Conservation (phyloP, 2,888 invertebrate species). For the Chironomus riparius region DNA sequence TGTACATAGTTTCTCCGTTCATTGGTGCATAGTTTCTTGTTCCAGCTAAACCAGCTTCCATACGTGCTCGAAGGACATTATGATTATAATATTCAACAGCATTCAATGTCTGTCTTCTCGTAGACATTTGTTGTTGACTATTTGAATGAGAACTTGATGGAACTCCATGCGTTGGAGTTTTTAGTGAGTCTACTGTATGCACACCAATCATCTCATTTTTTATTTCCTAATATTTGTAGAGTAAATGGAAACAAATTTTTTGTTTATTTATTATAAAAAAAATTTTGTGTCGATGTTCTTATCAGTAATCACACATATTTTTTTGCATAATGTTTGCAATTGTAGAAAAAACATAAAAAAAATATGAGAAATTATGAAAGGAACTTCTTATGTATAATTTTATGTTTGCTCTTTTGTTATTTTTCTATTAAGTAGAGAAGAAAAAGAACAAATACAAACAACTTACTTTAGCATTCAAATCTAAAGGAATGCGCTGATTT, state of each 20-base stretch:
- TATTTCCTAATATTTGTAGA: slow-evolving; percentile 15
- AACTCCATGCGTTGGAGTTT: background rate
- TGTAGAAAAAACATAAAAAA: background rate
- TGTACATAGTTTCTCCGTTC: slow-evolving; percentile 48
- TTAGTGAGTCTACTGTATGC: slow-evolving; percentile 29
- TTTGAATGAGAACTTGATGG: background rate
- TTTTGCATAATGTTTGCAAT: too few relatives aligned
- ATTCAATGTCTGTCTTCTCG: slow-evolving; percentile 43
- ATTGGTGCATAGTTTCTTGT: slow-evolving; percentile 32
- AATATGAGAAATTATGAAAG: background rate
- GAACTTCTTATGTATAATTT: background rate
- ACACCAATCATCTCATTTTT: slow-evolving; percentile 32
- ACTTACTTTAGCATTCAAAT: background rate
- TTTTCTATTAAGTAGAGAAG: background rate
- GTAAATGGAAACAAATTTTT: background rate
- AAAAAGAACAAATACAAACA: background rate
- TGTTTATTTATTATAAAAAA: background rate
- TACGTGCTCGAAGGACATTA: slow-evolving; percentile 45
- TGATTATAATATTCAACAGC: slow-evolving; percentile 49
- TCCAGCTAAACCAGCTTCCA: slow-evolving; percentile 42
- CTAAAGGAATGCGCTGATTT: background rate
- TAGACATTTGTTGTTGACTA: slow-evolving; percentile 29
- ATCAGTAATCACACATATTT: background rate
- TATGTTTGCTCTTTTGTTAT: background rate
- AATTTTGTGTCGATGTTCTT: background rate